These are phyloP conservation scores for Mungos mungo DNA, from an alignment of 2,113 vertebrate species.

Conservation along the genomic window DNA sequence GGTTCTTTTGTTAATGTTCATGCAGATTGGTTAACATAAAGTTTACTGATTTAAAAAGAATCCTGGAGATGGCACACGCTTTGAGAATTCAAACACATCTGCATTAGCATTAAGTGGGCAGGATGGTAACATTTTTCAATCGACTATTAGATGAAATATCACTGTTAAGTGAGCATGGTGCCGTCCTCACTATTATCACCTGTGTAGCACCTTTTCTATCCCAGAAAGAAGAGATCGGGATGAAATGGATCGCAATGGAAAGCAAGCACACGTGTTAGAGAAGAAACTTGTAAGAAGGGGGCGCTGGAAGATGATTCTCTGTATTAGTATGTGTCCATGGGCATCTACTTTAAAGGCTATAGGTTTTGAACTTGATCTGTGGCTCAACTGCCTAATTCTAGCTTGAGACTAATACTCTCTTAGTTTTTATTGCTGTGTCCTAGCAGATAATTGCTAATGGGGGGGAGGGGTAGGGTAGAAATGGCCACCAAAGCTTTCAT, in stretches of 20 bases:
- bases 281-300: not conserved
- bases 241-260: not conserved
- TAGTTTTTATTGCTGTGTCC: not conserved
- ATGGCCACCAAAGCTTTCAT: not conserved
- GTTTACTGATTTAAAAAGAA: slow-evolving; percentile 36
- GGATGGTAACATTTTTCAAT: not conserved
- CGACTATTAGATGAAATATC: not conserved
- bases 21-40: slow-evolving; percentile 16
- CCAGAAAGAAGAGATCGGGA: not conserved
- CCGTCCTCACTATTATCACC: not conserved
- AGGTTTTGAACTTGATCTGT: not conserved
- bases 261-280: not conserved
- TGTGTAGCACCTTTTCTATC: not conserved
- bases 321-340: not conserved
- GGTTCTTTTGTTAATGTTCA: slow-evolving; percentile 24
- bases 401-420: not conserved
- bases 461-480: not conserved
- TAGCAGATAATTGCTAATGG: not conserved
- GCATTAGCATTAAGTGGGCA: not conserved
- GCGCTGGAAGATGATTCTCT: not conserved
- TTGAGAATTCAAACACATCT: not conserved
- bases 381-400: not conserved
- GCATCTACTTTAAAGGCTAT: not conserved
- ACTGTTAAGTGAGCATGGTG: not conserved
- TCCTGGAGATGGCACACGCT: not conserved